Conservation (phyloP, 2,888 invertebrate genomes). For the Bimastos eiseni region DNA sequence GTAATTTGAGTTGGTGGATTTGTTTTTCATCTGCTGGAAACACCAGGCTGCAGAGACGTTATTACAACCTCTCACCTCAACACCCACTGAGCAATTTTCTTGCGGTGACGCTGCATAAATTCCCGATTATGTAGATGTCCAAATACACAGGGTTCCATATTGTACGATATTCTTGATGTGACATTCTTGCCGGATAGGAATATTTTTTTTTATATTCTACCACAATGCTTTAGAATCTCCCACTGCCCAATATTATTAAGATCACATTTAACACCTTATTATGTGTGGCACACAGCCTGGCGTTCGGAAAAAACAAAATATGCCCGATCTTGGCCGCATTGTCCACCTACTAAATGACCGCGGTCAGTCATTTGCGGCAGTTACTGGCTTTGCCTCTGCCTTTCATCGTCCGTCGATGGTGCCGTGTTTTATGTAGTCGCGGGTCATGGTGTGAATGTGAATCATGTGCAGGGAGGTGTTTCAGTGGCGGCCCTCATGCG, state of each 20-base stretch:
- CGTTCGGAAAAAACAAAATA: not conserved
- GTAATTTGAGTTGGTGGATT: not conserved
- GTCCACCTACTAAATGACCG: not conserved
- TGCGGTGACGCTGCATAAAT: not conserved
- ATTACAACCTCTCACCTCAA: not conserved
- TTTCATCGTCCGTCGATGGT: not conserved
- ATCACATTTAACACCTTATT: not conserved
- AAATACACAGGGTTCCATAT: not conserved
- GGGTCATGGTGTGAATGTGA: constrained; percentile 17
- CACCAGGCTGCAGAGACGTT: not conserved
- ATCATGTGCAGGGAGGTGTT: not conserved
- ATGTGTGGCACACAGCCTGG: not conserved
- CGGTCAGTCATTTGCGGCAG: constrained; percentile 13
- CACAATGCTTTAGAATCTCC: not conserved
- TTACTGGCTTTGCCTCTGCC: not conserved
- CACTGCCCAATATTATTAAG: not conserved
- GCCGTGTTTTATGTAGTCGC: constrained; percentile 18
- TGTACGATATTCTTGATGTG: not conserved
- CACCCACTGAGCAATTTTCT: not conserved
- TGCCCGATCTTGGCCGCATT: not conserved
- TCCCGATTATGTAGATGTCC: not conserved
- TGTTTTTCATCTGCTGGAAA: not conserved
- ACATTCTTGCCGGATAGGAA: not conserved
- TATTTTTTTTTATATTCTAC: not conserved
- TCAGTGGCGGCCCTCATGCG: not conserved